A percentile compares a stretch with the other conserved stretches of the same genome.
These are phyloP conservation scores for Spilosoma lubricipeda DNA, from an alignment of 2,888 invertebrate genomes.

Conservation along the genomic window DNA sequence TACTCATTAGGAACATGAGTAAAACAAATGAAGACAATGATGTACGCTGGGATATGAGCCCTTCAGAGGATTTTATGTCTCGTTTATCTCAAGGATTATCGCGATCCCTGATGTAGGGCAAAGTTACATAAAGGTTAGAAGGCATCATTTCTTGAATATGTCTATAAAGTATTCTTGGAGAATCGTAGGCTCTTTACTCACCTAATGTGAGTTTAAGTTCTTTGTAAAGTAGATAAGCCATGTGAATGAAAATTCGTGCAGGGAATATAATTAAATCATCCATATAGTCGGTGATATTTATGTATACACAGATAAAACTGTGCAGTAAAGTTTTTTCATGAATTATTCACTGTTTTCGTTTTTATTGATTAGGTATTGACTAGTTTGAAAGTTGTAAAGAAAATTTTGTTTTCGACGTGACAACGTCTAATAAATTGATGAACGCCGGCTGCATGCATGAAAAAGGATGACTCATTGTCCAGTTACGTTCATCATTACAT, in stretches of 20 bases:
- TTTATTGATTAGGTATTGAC: no score
- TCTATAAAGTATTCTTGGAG: not conserved
- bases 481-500: no score
- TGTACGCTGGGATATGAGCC: conserved; percentile 9
- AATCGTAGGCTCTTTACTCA: not conserved
- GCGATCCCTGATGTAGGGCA: conserved; percentile 2
- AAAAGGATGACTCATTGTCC: no score
- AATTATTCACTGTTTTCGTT: no score
- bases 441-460: no score
- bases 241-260: not conserved
- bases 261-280: not conserved
- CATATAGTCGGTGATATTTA: not conserved
- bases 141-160: conserved; percentile 4
- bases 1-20: conserved; percentile 10
- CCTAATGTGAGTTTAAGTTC: not conserved
- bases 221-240: not conserved
- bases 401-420: no score
- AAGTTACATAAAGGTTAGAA: conserved; percentile 2
- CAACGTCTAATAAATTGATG: no score
- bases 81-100: conserved; percentile 14
- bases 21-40: conserved; percentile 15
- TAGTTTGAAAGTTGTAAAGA: no score
- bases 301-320: no score
- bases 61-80: conserved; percentile 10
- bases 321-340: no score